Evolutionary conservation across 1,140 invertebrate species (phyloP).

Genomic region (Oryctes rhinoceros): DNA sequence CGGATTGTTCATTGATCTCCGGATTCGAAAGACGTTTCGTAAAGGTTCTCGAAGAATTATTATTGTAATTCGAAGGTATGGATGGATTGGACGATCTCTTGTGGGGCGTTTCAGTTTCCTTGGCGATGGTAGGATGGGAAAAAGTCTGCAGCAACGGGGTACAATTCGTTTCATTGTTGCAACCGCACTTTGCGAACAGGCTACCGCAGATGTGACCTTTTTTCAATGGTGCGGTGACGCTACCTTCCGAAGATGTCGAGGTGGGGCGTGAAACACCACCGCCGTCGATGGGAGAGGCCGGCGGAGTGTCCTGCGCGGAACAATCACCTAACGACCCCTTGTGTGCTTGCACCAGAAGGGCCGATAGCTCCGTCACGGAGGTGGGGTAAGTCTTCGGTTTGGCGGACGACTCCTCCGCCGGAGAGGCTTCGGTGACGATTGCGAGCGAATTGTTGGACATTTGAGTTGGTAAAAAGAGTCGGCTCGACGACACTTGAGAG

Average conservation of each 20-base stretch:
- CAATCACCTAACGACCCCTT: conserved; percentile 41
- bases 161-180: conserved; percentile 49
- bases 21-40: conserved; percentile 57
- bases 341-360: conserved; percentile 53
- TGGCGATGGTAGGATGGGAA: conserved; percentile 30
- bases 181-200: conserved; percentile 59
- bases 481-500: not conserved
- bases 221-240: conserved; percentile 48
- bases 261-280: too few relatives aligned
- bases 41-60: not conserved
- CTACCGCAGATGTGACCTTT: conserved; percentile 60
- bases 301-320: conserved; percentile 31
- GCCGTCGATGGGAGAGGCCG: too few relatives aligned
- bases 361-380: conserved; percentile 50
- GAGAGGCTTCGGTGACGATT: conserved; percentile 1
- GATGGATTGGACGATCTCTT: conserved; percentile 45
- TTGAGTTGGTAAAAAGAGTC: not conserved
- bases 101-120: not conserved
- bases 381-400: conserved; percentile 47
- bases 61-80: conserved; percentile 26
- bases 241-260: conserved; percentile 6
- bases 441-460: not conserved
- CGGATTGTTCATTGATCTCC: conserved; percentile 49
- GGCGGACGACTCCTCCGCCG: not conserved
- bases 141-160: conserved; percentile 39